Evolutionary conservation across 37 sponge, comb jelly and placozoan genomes (phyloP).

Genomic region (Cladorhizidae sp.): DNA sequence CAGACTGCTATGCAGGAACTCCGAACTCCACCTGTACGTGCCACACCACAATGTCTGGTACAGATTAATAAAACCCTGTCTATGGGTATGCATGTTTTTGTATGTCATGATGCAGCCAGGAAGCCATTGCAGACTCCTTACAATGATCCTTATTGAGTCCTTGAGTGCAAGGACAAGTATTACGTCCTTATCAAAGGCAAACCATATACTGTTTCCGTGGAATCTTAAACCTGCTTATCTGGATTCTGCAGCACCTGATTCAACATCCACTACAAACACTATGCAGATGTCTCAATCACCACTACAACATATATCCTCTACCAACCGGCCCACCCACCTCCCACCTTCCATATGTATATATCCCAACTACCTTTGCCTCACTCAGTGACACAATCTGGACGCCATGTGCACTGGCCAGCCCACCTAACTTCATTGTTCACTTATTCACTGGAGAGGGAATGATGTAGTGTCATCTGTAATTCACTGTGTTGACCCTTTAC

Average conservation of each 20-base stretch:
- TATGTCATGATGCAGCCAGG: constrained; percentile 49
- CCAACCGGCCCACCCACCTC: too few relatives aligned
- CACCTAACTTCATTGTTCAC: too few relatives aligned
- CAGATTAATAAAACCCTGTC: constrained; percentile 17
- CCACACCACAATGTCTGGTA: neutral
- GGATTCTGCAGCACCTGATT: neutral
- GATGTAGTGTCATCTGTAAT: too few relatives aligned
- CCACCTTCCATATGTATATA: too few relatives aligned
- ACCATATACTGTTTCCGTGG: constrained; percentile 44
- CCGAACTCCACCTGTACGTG: constrained; percentile 24
- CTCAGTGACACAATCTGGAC: too few relatives aligned
- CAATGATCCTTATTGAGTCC: constrained; percentile 56
- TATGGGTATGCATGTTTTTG: constrained; percentile 61
- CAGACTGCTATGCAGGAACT: constrained; percentile 36
- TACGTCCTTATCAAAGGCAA: constrained; percentile 53
- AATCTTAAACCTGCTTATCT: constrained; percentile 68
- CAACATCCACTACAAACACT: neutral
- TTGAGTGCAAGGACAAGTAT: constrained; percentile 45
- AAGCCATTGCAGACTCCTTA: constrained; percentile 62
- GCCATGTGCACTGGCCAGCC: too few relatives aligned
- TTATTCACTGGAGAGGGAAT: too few relatives aligned
- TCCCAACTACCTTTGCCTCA: too few relatives aligned
- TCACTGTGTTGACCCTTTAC: too few relatives aligned
- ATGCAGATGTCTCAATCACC: too few relatives aligned
- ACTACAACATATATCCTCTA: too few relatives aligned